A percentile compares a stretch with the other conserved stretches of the same genome.
phyloP scores from a whole-genome alignment of 1,140 invertebrate genomes.

The Pseudomyrmex gracilis region DNA sequence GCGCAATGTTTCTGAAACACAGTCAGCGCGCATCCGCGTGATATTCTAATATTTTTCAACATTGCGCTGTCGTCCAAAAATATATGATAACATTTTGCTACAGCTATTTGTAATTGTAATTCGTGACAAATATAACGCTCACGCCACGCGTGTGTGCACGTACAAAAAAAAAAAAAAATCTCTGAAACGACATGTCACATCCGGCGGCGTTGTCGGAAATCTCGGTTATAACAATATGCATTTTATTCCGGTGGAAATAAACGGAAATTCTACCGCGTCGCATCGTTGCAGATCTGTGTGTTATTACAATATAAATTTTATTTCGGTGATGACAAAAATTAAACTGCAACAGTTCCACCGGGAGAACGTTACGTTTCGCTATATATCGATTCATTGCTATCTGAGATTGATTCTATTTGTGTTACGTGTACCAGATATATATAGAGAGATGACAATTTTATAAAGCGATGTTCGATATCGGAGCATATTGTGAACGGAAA shows the following conservation, averaged over 20 bases:
- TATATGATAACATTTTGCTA: slow-evolving; percentile 3
- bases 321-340: too few species aligned
- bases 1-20: neutral
- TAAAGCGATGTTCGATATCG: neutral
- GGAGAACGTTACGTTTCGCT: neutral
- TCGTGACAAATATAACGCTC: neutral
- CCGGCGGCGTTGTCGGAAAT: too few species aligned
- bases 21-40: neutral
- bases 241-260: too few species aligned
- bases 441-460: slow-evolving; percentile 3
- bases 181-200: too few species aligned
- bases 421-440: neutral
- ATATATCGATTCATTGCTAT: neutral
- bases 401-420: slow-evolving; percentile 23
- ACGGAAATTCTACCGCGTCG: too few species aligned
- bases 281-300: too few species aligned
- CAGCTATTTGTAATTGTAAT: too few species aligned
- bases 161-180: too few species aligned
- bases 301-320: neutral
- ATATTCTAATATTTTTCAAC: neutral
- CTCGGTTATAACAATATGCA: too few species aligned
- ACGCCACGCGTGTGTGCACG: too few species aligned
- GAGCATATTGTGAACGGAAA: neutral
- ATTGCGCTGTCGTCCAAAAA: slow-evolving; percentile 23
- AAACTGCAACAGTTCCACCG: too few species aligned